phyloP scores from a whole-genome alignment of 2,797 vertebrate species.

The Microhierax caerulescens region DNA sequence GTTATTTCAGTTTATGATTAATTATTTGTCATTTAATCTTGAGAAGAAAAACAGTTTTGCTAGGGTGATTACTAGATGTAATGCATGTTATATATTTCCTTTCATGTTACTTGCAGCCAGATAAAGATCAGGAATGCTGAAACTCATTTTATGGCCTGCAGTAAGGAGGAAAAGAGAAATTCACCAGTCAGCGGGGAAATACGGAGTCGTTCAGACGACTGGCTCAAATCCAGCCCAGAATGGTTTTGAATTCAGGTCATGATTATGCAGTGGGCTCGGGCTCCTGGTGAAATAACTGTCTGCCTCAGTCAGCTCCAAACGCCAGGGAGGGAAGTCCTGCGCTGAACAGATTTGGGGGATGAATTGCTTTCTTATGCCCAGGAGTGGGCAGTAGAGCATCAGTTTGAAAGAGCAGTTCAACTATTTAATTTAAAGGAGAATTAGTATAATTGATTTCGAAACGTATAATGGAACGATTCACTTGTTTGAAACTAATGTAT shows the following conservation, averaged over 20 bases:
- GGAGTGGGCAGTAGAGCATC: slow-evolving; percentile 43
- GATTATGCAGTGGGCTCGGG: not conserved
- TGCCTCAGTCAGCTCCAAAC: not conserved
- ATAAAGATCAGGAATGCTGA: not conserved
- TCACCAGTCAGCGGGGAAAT: not conserved
- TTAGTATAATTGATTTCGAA: slow-evolving; percentile 2
- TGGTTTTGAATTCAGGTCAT: not conserved
- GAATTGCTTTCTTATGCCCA: not conserved
- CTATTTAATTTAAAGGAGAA: not conserved
- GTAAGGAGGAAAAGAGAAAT: not conserved
- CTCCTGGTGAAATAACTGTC: not conserved
- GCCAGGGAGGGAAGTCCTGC: not conserved
- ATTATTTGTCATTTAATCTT: not conserved
- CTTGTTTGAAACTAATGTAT: not conserved
- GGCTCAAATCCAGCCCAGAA: not conserved
- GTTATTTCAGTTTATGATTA: not conserved
- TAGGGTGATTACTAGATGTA: not conserved
- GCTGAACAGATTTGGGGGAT: not conserved
- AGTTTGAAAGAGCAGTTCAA: not conserved
- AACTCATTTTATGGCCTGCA: not conserved
- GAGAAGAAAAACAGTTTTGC: not conserved
- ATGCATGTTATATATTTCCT: not conserved
- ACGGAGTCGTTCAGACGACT: not conserved
- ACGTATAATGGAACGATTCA: not conserved
- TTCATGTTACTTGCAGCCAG: not conserved